Conservation (phyloP, 1,140 invertebrate genomes). For the Sitophilus oryzae region DNA sequence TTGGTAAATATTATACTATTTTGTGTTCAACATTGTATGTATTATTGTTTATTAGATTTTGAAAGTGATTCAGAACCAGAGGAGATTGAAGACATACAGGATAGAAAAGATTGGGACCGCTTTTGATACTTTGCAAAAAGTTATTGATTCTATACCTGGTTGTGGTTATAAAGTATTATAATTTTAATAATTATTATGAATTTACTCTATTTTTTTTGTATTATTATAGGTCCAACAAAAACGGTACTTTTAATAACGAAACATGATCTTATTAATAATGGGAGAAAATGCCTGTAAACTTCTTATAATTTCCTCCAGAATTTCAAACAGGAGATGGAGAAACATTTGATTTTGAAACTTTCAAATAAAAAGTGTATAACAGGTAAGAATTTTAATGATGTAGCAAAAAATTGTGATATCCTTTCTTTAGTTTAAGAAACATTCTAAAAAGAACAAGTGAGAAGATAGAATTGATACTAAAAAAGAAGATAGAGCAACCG, state of each 20-base stretch:
- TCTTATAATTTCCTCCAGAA: conserved; percentile 81
- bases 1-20: conserved; percentile 33
- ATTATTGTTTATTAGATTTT: conserved; percentile 44
- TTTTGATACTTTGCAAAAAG: conserved; percentile 69
- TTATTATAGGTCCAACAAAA: conserved; percentile 48
- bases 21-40: conserved; percentile 2
- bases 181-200: too few relatives aligned
- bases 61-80: conserved; percentile 53
- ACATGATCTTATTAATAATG: conserved; percentile 81
- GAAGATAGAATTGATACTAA: conserved; percentile 67
- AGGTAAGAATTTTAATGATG: conserved; percentile 40
- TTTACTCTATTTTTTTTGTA: too few relatives aligned
- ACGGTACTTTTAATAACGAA: conserved; percentile 86
- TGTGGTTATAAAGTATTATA: conserved; percentile 71
- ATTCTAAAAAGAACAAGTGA: conserved; percentile 56
- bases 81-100: conserved; percentile 50
- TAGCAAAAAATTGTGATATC: conserved; percentile 1
- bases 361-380: conserved; percentile 83
- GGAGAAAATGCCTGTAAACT: conserved; percentile 81
- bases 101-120: conserved; percentile 66
- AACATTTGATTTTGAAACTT: conserved; percentile 82
- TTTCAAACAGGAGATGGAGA: conserved; percentile 82
- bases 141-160: conserved; percentile 64
- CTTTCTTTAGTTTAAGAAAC: conserved; percentile 49
- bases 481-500: conserved; percentile 72